Base-by-base conservation (phyloP, 1,140 invertebrate species). In the Anastatus disparis region DNA sequence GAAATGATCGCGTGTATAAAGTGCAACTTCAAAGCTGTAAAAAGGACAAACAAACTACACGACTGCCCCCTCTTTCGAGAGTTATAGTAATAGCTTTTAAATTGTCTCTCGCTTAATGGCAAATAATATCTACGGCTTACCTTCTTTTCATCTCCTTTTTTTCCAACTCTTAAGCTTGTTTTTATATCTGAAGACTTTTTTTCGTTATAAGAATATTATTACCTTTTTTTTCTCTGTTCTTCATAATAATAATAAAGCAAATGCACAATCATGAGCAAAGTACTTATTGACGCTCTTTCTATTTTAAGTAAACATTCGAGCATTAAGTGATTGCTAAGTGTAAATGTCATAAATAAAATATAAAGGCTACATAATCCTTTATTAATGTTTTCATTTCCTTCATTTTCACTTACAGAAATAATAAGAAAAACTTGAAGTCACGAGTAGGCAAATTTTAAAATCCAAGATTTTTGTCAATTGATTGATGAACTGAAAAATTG, bases 31-130 rank as follows among this genome's bases (percentile, higher is more conserved):
- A 74, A 76, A 61, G 59, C 74, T 58, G 55, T 17, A 20, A 58
- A 29, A 6, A 58, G 55, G 35, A 58, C 55, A 58, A 58, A 40
- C 40, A 58, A 35, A 24, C n/a, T 24, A 12, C n/a, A 3, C 40
- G 7, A 31, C 12, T 13, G 0, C 35, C 4, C 55, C 10, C 35
- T 17, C 46, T 40, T 44, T 31, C 31, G 62, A 79, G 79, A 81
- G 78, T 81, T 77, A 80, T 81, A 80, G 80, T 81, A 80, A 81
- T 81, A 81, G 80, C 77, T 81, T 81, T 81, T 81, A 81, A 79
- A 81, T 81, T 81, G 80, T 81, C 76, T 78, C 77, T 78, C 74
- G 78, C 78, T 80, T 80, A 80, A 79, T 78, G 75, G 79, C 74
- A 79, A 81, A 81, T 81, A 80, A 79, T 78, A 79, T 80, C 77